Conservation (phyloP, 2,888 invertebrate species). For the Hedya salicella region DNA sequence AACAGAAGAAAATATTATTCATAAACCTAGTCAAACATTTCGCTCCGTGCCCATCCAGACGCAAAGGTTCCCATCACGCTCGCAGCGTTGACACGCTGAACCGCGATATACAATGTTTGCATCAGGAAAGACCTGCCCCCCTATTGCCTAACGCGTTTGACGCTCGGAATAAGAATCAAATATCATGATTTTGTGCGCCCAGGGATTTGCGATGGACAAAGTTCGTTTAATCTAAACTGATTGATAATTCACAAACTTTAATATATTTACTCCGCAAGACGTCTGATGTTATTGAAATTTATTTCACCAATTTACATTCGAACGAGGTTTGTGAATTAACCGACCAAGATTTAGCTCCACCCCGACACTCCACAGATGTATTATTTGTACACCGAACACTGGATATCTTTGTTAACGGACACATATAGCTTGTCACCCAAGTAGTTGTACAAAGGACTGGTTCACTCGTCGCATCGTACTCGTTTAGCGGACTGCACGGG, state of each 20-base stretch:
- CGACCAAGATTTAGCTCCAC: slow-evolving; percentile 35
- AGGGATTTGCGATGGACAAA: slow-evolving; percentile 12
- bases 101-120: no score
- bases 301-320: slow-evolving; percentile 18
- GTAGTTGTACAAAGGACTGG: background rate
- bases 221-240: slow-evolving; percentile 38
- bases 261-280: background rate
- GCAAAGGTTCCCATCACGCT: no score
- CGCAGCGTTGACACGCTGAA: no score
- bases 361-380: slow-evolving; percentile 47
- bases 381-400: slow-evolving; percentile 34
- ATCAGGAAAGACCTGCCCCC: no score
- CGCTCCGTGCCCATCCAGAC: no score
- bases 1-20: no score
- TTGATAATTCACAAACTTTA: slow-evolving; percentile 42
- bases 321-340: slow-evolving; percentile 34
- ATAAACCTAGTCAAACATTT: no score
- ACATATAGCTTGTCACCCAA: slow-evolving; percentile 33
- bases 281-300: slow-evolving; percentile 18
- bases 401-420: slow-evolving; percentile 11
- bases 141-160: no score
- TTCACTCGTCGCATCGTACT: slow-evolving; percentile 10
- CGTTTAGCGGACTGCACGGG: slow-evolving; percentile 35
- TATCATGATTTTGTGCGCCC: no score
- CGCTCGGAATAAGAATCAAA: no score